Evolutionary conservation across 2,888 invertebrate species (phyloP).

Genomic region (Caenorhabditis sp.): DNA sequence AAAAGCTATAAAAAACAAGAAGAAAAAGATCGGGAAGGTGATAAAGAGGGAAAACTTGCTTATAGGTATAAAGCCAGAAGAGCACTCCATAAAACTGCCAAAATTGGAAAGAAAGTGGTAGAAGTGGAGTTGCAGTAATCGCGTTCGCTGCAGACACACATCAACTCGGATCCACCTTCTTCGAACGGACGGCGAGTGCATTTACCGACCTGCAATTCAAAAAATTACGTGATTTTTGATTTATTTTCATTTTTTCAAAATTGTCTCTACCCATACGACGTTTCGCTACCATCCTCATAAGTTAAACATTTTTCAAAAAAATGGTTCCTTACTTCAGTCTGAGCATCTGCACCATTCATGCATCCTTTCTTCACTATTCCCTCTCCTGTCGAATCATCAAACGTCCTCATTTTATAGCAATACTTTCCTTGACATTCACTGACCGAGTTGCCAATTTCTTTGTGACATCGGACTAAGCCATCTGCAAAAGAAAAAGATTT

Average conservation of each 20-base stretch:
- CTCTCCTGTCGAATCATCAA: constrained; percentile 33
- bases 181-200: constrained; percentile 45
- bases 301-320: no score
- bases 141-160: constrained; percentile 51
- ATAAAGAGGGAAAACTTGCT: neutral
- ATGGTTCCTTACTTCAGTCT: constrained; percentile 47
- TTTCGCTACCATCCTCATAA: no score
- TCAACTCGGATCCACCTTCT: constrained; percentile 41
- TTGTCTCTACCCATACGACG: no score
- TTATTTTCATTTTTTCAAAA: no score
- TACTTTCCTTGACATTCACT: constrained; percentile 44
- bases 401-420: constrained; percentile 52
- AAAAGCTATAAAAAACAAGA: constrained; percentile 35
- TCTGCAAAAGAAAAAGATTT: constrained; percentile 24
- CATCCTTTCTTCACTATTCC: constrained; percentile 59
- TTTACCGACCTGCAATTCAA: constrained; percentile 57
- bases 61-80: neutral
- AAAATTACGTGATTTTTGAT: no score
- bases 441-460: constrained; percentile 26
- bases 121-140: constrained; percentile 36
- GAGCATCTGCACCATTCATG: constrained; percentile 53
- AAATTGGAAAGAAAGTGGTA: neutral
- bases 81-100: neutral
- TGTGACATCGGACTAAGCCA: constrained; percentile 31
- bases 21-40: constrained; percentile 1